phyloP scores from a whole-genome alignment of 2,113 vertebrate genomes.

The Cepphus grylle region DNA sequence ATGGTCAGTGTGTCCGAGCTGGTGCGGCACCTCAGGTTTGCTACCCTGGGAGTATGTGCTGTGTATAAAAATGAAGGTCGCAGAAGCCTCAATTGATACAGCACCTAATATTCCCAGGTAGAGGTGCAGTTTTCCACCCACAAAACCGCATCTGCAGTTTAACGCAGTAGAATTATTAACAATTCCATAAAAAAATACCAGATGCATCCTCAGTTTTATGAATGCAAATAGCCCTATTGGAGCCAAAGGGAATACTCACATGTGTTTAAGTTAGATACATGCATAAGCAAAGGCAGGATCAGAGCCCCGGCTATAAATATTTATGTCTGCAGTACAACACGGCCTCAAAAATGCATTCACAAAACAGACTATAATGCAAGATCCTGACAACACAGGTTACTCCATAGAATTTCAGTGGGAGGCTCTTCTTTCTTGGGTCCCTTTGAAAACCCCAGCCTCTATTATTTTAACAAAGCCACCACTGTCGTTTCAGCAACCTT shows the following conservation, averaged over 20 bases:
- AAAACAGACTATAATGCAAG: conserved; percentile 35
- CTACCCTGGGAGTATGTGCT: not conserved
- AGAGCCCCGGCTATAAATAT: conserved; percentile 55
- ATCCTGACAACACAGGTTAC: not conserved
- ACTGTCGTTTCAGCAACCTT: not conserved
- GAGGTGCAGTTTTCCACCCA: not conserved
- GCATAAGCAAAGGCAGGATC: conserved; percentile 56
- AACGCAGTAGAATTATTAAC: not conserved
- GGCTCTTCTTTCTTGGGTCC: not conserved
- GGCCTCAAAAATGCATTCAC: conserved; percentile 32
- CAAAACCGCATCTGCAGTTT: not conserved
- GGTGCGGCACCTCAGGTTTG: not conserved
- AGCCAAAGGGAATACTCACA: conserved; percentile 42
- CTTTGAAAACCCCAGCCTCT: not conserved
- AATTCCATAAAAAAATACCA: not conserved
- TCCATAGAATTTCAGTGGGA: conserved; percentile 7
- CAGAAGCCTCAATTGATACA: not conserved
- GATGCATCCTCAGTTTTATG: conserved; percentile 20
- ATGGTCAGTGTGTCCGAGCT: conserved; percentile 8
- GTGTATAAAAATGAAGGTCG: conserved; percentile 25
- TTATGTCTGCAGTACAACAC: conserved; percentile 16
- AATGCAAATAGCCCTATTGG: conserved; percentile 15
- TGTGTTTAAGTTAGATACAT: conserved; percentile 46
- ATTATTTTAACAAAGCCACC: not conserved
- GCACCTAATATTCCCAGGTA: not conserved